Evolutionary conservation across 2,113 vertebrate genomes (phyloP).

Genomic region (Puma concolor): DNA sequence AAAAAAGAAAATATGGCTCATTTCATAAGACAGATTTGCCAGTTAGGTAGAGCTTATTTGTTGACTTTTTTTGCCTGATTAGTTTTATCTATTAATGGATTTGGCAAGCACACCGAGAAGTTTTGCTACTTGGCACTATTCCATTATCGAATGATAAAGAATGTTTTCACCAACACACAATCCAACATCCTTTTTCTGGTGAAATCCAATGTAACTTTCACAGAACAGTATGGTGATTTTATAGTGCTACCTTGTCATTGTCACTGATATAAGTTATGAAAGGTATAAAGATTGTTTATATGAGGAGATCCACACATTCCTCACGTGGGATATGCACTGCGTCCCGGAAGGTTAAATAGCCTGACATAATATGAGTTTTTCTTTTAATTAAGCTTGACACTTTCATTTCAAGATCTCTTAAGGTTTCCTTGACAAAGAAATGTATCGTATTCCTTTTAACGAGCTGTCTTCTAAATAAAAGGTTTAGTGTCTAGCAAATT

Average conservation of each 20-base stretch:
- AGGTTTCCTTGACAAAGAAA: conserved; percentile 66
- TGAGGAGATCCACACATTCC: conserved; percentile 42
- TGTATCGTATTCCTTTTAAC: conserved; percentile 56
- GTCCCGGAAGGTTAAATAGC: conserved; percentile 54
- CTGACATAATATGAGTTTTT: conserved; percentile 55
- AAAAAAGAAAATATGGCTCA: not conserved
- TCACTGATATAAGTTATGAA: conserved; percentile 38
- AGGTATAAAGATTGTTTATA: conserved; percentile 61
- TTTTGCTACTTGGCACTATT: conserved; percentile 46
- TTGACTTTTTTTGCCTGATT: conserved; percentile 53
- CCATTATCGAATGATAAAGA: conserved; percentile 60
- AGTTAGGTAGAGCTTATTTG: not conserved
- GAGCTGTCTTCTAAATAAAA: conserved; percentile 12
- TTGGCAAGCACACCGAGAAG: conserved; percentile 31
- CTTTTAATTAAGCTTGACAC: conserved; percentile 66
- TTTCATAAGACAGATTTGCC: not conserved
- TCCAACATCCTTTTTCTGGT: conserved; percentile 34
- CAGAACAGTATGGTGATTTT: conserved; percentile 63
- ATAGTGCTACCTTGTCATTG: conserved; percentile 52
- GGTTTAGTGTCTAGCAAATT: not conserved
- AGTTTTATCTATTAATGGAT: conserved; percentile 63
- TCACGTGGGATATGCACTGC: conserved; percentile 12
- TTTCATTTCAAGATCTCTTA: conserved; percentile 62
- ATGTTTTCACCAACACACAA: conserved; percentile 58
- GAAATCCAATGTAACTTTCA: conserved; percentile 52